Evolutionary conservation across 2,888 invertebrate genomes (phyloP).

Genomic region (Pecten maximus): DNA sequence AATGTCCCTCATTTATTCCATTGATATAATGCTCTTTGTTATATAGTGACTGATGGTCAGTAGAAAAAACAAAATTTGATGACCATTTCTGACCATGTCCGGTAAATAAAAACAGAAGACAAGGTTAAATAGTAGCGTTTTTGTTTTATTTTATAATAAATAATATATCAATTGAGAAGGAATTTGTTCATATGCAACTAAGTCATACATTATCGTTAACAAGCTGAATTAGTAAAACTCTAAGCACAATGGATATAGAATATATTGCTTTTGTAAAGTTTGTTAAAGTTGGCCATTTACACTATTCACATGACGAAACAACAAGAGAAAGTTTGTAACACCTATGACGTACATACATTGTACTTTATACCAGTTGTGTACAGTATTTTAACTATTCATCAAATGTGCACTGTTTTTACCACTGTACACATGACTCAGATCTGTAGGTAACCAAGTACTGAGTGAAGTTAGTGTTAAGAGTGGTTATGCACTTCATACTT

Average conservation of each 20-base stretch:
- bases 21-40: too few relatives aligned
- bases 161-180: slow-evolving; percentile 20
- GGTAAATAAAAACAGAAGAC: not conserved
- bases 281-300: slow-evolving; percentile 18
- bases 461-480: too few relatives aligned
- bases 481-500: too few relatives aligned
- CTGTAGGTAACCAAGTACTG: too few relatives aligned
- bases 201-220: slow-evolving; percentile 1
- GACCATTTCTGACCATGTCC: too few relatives aligned
- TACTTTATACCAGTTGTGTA: too few relatives aligned
- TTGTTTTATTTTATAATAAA: slow-evolving; percentile 30
- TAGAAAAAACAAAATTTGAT: not conserved
- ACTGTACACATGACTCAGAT: not conserved
- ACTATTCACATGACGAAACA: not conserved
- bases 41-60: too few relatives aligned
- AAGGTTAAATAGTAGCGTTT: not conserved
- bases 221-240: slow-evolving; percentile 28
- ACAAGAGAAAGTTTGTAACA: not conserved
- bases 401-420: not conserved
- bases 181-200: slow-evolving; percentile 28
- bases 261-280: slow-evolving; percentile 11
- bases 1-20: too few relatives aligned
- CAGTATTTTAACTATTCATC: too few relatives aligned
- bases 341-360: too few relatives aligned
- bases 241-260: slow-evolving; percentile 4